Evolutionary conservation across 2,797 vertebrate species (phyloP), one percentile per base, ranked within the genome.

Genomic region (Adrianichthys oophorus): DNA sequence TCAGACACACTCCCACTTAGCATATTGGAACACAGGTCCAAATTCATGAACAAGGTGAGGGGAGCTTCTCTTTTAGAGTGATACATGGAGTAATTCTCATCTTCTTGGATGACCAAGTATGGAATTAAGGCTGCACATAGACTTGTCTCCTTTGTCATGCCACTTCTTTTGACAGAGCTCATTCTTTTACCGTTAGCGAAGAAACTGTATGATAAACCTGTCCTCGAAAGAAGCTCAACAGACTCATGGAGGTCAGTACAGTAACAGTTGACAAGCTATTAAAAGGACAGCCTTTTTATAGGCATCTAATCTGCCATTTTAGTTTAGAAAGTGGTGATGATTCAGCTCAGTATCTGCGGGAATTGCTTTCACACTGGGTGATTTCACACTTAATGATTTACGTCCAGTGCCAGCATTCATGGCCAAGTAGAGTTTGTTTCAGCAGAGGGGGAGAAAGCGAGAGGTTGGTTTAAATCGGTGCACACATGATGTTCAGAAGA

Each of bases 11-110:
- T 72, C 58, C 86, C 89, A 87, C 87, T 91, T 91, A 90, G 82
- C 90, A 88, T 92, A 92, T 91, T 90, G 87, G 77, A 90, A 75
- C 82, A 67, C 63, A 80, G 80, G 67, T 87, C 79, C 78, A 87
- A 86, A 84, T 82, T 79, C 76, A 68, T 62, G 75, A 85, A 78
- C 68, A 77, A 79, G 80, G 75, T 86, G 80, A 84, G 84, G 3
- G 26, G 65, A 80, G 80, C 74, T 79, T 84, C 78, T 81, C 82
- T 85, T 79, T 87, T 78, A 88, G 53, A 70, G 85, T 92, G 90
- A 91, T 90, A 79, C 85, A 92, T 91, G 86, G 79, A 75, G 75
- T 78, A 80, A 79, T 83, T 84, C 78, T 78, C 80, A 74, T 87
- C 68, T 64, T 79, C 65, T 65, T 57, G 68, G 63, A 85, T 87